phyloP scores from a whole-genome alignment of 2,797 vertebrate genomes.

The Hippoglossus hippoglossus region DNA sequence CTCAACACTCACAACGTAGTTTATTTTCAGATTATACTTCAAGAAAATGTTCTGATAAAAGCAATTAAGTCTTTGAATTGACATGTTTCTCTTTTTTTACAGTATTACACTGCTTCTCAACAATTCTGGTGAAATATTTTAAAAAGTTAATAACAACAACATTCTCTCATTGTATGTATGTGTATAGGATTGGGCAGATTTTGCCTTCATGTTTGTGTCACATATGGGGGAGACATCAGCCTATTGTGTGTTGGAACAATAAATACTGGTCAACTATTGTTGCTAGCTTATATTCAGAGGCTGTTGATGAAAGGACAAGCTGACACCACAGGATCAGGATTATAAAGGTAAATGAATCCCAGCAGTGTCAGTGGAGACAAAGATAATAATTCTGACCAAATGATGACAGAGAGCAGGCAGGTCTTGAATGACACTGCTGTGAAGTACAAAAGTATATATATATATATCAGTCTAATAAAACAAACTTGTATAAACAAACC shows the following conservation, averaged over 20 bases:
- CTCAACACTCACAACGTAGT: too few relatives aligned
- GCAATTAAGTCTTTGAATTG: background rate
- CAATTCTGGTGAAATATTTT: too few relatives aligned
- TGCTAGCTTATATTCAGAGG: conserved; percentile 25
- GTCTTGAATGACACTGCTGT: background rate
- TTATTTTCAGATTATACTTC: too few relatives aligned
- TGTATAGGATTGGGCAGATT: background rate
- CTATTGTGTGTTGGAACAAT: conserved; percentile 9
- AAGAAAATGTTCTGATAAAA: too few relatives aligned
- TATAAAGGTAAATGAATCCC: conserved; percentile 44
- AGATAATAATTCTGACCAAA: conserved; percentile 6
- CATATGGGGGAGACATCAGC: conserved; percentile 12
- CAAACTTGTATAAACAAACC: background rate
- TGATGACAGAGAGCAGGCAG: conserved; percentile 29
- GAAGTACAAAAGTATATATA: background rate
- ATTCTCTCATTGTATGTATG: background rate
- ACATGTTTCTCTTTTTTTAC: too few relatives aligned
- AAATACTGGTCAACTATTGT: conserved; percentile 45
- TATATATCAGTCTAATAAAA: background rate
- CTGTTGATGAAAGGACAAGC: conserved; percentile 30
- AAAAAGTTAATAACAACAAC: too few relatives aligned
- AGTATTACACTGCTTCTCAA: too few relatives aligned
- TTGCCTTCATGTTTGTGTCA: conserved; percentile 20
- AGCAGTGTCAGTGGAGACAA: conserved; percentile 24
- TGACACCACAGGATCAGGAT: conserved; percentile 24